Base-by-base conservation (phyloP, 2,888 invertebrate genomes). In the Trichogramma evanescens region DNA sequence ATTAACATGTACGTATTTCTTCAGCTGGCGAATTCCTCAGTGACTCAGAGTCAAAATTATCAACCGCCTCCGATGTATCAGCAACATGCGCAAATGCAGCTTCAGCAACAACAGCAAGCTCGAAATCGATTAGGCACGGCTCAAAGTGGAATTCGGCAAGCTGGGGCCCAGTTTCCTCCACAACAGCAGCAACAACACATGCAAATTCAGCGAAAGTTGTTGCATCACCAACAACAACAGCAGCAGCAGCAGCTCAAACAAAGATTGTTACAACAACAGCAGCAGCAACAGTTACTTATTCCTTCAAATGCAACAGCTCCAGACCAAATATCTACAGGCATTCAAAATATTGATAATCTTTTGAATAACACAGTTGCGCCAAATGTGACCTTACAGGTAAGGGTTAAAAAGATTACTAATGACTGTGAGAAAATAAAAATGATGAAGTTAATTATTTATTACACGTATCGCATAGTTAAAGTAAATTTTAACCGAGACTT, bases 291-390 rank as follows among this genome's bases (percentile, higher is more conserved):
- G 72, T 79, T 91, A 79, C 82, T 91, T 66, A 89, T 91, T 70
- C 88, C 89, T 57, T 89, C 90, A 74, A 88, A 87, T 75, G 89
- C 89, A 61, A 87, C 87, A 65, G 81, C 84, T 45, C 80, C 81
- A 63, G 81, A 82, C 67, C 82, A 82, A 73, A 80, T 82, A 64
- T 79, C 80, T 63, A 77, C 82, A 49, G 80, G 79, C 56, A 79
- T 84, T 67, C 83, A 83, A 66, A 93, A 90, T 72, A 91, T 95
- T 71, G 91, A 89, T 74, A 91, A 89, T 64, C 82, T 95, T 68
- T 83, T 94, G 71, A 91, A 89, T 74, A 89, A 89, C 70, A 89
- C 88, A 53, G 91, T 92, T 65, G 92, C 93, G 58, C 92, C 92
- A 56, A 95, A 95, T 78, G 95, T 95, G 57, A 87, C 94, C 63